These are phyloP conservation scores for Phalacrocorax pelagicus DNA, from an alignment of 2,113 vertebrate species.

Conservation along the genomic window DNA sequence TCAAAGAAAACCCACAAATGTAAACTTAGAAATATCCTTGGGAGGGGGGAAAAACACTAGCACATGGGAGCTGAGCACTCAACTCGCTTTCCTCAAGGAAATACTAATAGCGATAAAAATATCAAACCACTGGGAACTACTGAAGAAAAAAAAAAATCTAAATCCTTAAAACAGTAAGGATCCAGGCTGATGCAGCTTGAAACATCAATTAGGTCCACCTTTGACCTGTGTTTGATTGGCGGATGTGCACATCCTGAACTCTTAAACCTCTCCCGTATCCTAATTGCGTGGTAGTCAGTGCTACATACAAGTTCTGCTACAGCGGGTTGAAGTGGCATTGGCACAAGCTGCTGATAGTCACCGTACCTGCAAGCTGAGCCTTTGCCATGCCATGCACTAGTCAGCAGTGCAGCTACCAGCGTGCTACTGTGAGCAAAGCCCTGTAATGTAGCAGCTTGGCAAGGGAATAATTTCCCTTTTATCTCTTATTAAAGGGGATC, in stretches of 20 bases:
- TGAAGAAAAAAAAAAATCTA: not conserved
- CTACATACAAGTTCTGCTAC: not conserved
- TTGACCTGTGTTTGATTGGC: not conserved
- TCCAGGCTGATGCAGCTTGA: not conserved
- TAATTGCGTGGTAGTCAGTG: not conserved
- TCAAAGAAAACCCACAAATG: not conserved
- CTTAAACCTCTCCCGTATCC: not conserved
- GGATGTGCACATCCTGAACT: not conserved
- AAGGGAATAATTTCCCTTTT: slow-evolving; percentile 52
- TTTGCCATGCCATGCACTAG: not conserved
- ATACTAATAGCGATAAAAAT: not conserved
- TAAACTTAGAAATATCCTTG: not conserved
- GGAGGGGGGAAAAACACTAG: not conserved
- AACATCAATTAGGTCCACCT: not conserved
- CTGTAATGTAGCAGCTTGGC: not conserved
- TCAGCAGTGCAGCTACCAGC: slow-evolving; percentile 7
- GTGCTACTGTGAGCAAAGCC: not conserved
- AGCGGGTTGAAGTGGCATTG: not conserved
- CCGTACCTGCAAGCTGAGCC: not conserved
- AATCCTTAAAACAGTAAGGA: not conserved
- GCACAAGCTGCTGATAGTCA: not conserved
- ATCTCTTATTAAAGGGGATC: slow-evolving; percentile 79
- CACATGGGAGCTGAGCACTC: not conserved
- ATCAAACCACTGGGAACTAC: not conserved
- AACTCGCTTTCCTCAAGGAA: not conserved